These are phyloP conservation scores for Porites divaricata DNA, from an alignment of 92 coral and sea anemone species.

Conservation along the genomic window DNA sequence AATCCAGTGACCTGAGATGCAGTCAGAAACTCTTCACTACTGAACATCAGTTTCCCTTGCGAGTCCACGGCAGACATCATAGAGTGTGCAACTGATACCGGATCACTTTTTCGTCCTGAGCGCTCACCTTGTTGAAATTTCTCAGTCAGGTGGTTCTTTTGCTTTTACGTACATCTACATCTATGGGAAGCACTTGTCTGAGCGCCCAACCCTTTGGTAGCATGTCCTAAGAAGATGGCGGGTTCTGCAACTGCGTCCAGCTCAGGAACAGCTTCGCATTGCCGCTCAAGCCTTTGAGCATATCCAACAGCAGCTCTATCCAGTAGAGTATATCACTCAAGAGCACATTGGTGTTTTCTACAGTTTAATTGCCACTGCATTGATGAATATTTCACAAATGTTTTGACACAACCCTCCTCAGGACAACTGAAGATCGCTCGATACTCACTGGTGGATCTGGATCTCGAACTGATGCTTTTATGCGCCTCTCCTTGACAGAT, in stretches of 20 bases:
- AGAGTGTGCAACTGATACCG: too few species aligned
- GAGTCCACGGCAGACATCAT: too few species aligned
- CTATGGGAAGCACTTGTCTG: slow-evolving; percentile 18
- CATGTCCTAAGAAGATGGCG: neutral
- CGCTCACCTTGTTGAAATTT: too few species aligned
- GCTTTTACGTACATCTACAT: slow-evolving; percentile 41
- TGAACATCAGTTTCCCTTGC: too few species aligned
- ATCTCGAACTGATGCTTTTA: too few species aligned
- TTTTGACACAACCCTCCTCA: slow-evolving; percentile 56
- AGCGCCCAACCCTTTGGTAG: slow-evolving; percentile 73
- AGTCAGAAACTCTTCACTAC: slow-evolving; percentile 33
- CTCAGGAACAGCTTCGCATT: slow-evolving; percentile 1
- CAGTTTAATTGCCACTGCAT: slow-evolving; percentile 57
- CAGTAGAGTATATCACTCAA: slow-evolving; percentile 42
- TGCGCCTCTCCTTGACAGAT: too few species aligned
- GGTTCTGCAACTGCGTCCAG: slow-evolving; percentile 5
- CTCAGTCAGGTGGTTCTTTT: slow-evolving; percentile 52
- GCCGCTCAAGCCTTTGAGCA: slow-evolving; percentile 45
- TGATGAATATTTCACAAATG: slow-evolving; percentile 42
- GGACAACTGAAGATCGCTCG: slow-evolving; percentile 48
- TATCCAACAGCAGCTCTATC: too few species aligned
- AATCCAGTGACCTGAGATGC: slow-evolving; percentile 36
- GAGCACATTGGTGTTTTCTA: slow-evolving; percentile 40
- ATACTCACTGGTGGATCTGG: neutral
- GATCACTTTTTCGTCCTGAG: too few species aligned